phyloP scores from a whole-genome alignment of 2,888 invertebrate species.

The Agrilus mali region DNA sequence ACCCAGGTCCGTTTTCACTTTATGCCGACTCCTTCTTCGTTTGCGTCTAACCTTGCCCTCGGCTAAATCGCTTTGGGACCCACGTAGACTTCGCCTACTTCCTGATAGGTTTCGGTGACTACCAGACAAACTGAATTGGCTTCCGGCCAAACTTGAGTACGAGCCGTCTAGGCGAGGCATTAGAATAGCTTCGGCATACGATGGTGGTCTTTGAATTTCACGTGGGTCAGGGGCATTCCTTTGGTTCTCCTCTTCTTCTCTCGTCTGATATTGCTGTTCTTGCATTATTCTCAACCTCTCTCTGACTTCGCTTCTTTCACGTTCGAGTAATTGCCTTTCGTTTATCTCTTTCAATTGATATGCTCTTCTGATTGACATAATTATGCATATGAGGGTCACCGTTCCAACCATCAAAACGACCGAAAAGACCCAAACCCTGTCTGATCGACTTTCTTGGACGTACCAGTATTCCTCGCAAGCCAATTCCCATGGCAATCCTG shows the following conservation, averaged over 20 bases:
- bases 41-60: slow-evolving; percentile 18
- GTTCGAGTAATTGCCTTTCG: slow-evolving; percentile 33
- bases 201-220: slow-evolving; percentile 57
- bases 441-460: slow-evolving; percentile 12
- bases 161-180: slow-evolving; percentile 58
- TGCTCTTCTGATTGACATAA: slow-evolving; percentile 41
- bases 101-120: slow-evolving; percentile 19
- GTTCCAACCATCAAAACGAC: slow-evolving; percentile 42
- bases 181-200: slow-evolving; percentile 63
- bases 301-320: slow-evolving; percentile 44
- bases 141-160: slow-evolving; percentile 35
- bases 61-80: slow-evolving; percentile 18
- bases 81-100: slow-evolving; percentile 13
- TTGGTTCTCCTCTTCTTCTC: slow-evolving; percentile 29
- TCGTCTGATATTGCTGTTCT: slow-evolving; percentile 32
- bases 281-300: slow-evolving; percentile 38
- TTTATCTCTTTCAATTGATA: slow-evolving; percentile 41
- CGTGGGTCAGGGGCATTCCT: slow-evolving; percentile 55
- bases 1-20: too few relatives aligned
- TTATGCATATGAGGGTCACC: slow-evolving; percentile 39
- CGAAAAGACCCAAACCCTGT: slow-evolving; percentile 45
- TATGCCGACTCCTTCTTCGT: slow-evolving; percentile 1
- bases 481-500: slow-evolving; percentile 54
- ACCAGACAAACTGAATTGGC: slow-evolving; percentile 23
- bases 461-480: slow-evolving; percentile 55